Conservation (phyloP, 2,113 vertebrate species). For the Nothobranchius furzeri region DNA sequence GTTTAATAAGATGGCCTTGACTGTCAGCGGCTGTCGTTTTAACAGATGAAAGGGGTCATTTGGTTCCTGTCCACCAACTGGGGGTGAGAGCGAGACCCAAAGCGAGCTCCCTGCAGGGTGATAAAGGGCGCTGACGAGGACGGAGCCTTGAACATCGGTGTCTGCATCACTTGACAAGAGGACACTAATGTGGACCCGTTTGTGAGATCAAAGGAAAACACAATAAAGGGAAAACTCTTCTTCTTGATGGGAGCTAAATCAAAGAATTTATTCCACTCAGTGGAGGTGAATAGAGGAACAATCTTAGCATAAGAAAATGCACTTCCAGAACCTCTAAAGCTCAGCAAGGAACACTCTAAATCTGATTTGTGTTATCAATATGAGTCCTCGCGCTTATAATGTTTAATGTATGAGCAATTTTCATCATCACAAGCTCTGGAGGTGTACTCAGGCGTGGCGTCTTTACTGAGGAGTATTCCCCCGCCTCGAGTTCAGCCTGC, state of each 20-base stretch:
- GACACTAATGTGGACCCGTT: not conserved
- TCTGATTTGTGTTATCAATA: constrained; percentile 8
- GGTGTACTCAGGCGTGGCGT: not conserved
- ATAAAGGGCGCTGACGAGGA: constrained; percentile 46
- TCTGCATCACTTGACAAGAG: not conserved
- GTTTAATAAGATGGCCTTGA: constrained; percentile 41
- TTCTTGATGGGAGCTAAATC: not conserved
- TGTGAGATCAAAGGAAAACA: constrained; percentile 2
- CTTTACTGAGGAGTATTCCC: not conserved
- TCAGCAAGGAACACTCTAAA: not conserved
- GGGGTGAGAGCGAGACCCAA: constrained; percentile 36
- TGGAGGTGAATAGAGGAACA: not conserved
- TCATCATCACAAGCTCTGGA: not conserved
- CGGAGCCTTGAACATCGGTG: constrained; percentile 9
- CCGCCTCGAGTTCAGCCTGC: not conserved
- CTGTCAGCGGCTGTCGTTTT: constrained; percentile 51
- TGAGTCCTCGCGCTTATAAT: not conserved
- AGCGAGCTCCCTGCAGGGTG: constrained; percentile 50
- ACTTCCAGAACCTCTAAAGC: not conserved
- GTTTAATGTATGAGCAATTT: constrained; percentile 7
- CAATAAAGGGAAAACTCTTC: not conserved
- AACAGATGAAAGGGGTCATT: constrained; percentile 27
- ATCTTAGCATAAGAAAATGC: not conserved
- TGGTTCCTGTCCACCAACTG: constrained; percentile 7
- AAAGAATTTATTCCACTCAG: not conserved